Conservation (phyloP, 2,797 vertebrate species). For the Xerus rutilus region DNA sequence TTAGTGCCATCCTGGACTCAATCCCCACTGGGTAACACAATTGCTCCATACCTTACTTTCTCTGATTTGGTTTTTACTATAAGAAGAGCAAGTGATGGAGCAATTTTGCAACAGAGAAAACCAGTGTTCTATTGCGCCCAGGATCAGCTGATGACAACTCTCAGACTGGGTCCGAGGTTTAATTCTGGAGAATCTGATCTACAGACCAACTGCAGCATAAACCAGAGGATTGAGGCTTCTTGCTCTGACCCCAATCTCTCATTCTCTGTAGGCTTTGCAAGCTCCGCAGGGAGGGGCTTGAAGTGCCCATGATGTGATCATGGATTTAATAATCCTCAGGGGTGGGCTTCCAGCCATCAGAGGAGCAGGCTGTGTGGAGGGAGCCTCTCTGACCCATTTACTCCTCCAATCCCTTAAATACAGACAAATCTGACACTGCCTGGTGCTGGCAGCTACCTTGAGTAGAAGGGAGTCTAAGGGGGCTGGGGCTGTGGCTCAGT, state of each 20-base stretch:
- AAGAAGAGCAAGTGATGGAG: not conserved
- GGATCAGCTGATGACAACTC: not conserved
- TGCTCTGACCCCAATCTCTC: conserved; percentile 60
- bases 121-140: not conserved
- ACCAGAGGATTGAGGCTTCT: not conserved
- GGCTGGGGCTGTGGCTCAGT: too few relatives aligned
- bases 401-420: conserved; percentile 62
- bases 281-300: not conserved
- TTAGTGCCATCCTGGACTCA: not conserved
- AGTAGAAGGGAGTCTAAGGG: not conserved
- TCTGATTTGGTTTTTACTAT: not conserved
- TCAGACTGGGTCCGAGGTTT: not conserved
- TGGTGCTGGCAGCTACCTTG: not conserved
- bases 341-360: conserved; percentile 10
- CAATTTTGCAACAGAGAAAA: conserved; percentile 1
- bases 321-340: conserved; percentile 1
- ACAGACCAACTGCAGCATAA: not conserved
- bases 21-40: not conserved
- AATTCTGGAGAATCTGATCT: not conserved
- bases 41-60: not conserved
- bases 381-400: conserved; percentile 44
- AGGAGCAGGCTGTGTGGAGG: conserved; percentile 6
- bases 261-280: not conserved
- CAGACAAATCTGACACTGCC: conserved; percentile 48
- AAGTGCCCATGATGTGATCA: not conserved